Conservation (phyloP, 2,888 invertebrate genomes). For the Belgica antarctica region DNA sequence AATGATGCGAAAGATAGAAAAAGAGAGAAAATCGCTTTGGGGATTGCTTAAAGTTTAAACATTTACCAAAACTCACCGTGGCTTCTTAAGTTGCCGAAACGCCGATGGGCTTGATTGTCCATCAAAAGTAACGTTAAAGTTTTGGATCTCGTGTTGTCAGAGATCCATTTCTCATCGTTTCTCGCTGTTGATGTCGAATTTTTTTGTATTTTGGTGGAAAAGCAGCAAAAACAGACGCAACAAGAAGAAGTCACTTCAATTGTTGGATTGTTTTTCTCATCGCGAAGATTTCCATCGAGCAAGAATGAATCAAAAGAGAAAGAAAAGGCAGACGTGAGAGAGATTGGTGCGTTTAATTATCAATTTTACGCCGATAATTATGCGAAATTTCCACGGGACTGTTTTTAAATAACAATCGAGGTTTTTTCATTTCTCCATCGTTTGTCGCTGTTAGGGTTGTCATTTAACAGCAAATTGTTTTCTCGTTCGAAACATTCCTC, state of each 20-base stretch:
- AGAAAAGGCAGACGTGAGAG: background rate
- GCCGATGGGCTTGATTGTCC: background rate
- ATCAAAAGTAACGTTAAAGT: background rate
- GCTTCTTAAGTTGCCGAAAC: background rate
- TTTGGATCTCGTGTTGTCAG: background rate
- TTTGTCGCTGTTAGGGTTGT: constrained; percentile 25
- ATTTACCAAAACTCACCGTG: background rate
- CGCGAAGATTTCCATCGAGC: background rate
- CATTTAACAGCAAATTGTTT: constrained; percentile 27
- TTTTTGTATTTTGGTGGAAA: background rate
- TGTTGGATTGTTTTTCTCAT: background rate
- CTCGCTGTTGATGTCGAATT: background rate
- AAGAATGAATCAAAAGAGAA: background rate
- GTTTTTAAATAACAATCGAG: constrained; percentile 8
- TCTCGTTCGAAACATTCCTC: background rate
- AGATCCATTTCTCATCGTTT: background rate
- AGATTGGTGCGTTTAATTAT: constrained; percentile 29
- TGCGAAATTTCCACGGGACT: constrained; percentile 34
- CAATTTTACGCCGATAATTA: constrained; percentile 41
- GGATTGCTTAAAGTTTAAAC: no score
- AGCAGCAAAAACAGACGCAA: background rate
- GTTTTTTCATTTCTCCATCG: constrained; percentile 14
- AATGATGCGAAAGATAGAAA: no score
- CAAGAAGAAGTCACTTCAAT: background rate
- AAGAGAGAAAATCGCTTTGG: background rate